These are phyloP conservation scores for Epinotia ramella DNA, from an alignment of 2,888 invertebrate genomes.

Conservation along the genomic window DNA sequence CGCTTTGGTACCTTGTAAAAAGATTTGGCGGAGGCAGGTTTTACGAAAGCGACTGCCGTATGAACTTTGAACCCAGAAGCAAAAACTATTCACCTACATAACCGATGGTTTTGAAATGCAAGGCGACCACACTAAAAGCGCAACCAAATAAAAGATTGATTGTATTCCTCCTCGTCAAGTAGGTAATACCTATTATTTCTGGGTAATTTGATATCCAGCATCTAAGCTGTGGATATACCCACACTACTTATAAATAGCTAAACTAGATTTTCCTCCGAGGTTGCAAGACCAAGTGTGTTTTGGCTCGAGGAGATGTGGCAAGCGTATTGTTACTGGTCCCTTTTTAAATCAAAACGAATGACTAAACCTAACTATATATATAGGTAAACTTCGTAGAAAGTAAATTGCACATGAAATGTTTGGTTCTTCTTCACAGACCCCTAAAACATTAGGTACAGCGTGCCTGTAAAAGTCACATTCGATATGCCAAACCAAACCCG, in stretches of 20 bases:
- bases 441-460: conserved; percentile 50
- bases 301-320: not conserved
- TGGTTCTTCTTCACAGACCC: not conserved
- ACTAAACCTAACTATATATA: not conserved
- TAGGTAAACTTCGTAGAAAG: not conserved
- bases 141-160: not conserved
- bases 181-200: too few relatives aligned
- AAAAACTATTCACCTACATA: not conserved
- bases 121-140: not conserved
- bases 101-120: not conserved
- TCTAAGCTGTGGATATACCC: not conserved
- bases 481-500: conserved; percentile 54
- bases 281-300: not conserved
- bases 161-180: not conserved
- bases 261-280: not conserved
- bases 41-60: too few relatives aligned
- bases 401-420: conserved; percentile 4
- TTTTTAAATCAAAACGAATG: not conserved
- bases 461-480: conserved; percentile 54
- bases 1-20: too few relatives aligned
- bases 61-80: too few relatives aligned
- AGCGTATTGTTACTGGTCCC: not conserved
- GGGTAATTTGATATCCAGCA: too few relatives aligned
- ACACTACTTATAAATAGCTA: not conserved
- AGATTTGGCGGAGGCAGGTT: too few relatives aligned